A percentile compares a stretch with the other conserved stretches of the same genome.
These are phyloP conservation scores for Agrypnus murinus DNA, from an alignment of 2,888 invertebrate genomes.

Conservation along the genomic window DNA sequence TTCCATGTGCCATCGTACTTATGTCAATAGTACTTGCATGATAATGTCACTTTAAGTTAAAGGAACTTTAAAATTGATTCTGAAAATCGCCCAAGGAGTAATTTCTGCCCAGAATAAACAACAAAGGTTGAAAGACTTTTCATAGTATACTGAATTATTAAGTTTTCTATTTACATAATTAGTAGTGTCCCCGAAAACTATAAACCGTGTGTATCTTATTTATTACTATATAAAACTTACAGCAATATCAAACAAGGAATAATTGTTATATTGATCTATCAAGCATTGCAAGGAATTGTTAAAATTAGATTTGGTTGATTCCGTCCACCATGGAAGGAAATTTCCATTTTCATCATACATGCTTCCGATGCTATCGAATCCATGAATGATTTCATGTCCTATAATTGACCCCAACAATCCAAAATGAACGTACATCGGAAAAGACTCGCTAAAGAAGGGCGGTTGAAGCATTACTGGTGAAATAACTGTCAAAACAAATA, in stretches of 20 bases:
- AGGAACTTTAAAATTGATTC: too few relatives aligned
- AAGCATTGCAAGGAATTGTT: constrained; percentile 31
- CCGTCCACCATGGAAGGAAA: constrained; percentile 40
- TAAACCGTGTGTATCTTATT: neutral
- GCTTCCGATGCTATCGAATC: constrained; percentile 75
- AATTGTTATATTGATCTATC: constrained; percentile 40
- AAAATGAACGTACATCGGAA: constrained; percentile 90
- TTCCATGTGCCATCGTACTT: too few relatives aligned
- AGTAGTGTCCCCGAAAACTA: too few relatives aligned
- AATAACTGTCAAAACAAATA: constrained; percentile 77
- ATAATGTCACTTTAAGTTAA: too few relatives aligned
- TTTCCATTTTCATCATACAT: constrained; percentile 43
- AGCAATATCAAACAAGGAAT: constrained; percentile 13
- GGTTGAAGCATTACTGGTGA: constrained; percentile 93
- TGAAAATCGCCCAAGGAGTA: too few relatives aligned
- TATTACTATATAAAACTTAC: constrained; percentile 4
- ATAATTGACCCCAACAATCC: constrained; percentile 90
- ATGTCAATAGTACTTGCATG: too few relatives aligned
- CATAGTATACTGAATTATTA: too few relatives aligned
- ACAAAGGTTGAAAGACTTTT: too few relatives aligned
- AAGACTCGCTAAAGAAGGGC: constrained; percentile 86
- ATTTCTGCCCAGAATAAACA: too few relatives aligned
- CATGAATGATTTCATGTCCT: constrained; percentile 91
- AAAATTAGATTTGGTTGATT: constrained; percentile 28
- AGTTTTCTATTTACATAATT: too few relatives aligned